Conservation (phyloP, 1,140 invertebrate genomes). For the Drosophila ambigua region DNA sequence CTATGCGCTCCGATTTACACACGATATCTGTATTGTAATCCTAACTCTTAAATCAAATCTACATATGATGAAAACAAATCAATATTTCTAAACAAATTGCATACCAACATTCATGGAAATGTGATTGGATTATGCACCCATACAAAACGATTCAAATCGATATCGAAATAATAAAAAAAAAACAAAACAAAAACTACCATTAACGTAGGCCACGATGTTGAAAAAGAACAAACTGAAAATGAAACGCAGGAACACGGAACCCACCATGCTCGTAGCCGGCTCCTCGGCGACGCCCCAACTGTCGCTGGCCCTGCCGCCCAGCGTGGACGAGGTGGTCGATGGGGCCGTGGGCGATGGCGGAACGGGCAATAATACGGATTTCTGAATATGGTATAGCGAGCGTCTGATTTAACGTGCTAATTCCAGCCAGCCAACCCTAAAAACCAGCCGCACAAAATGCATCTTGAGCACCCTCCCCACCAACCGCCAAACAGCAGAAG, state of each 20-base stretch:
- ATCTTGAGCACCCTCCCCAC: constrained; percentile 29
- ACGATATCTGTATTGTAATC: too few relatives aligned
- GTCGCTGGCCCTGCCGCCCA: constrained; percentile 85
- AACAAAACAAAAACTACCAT: constrained; percentile 24
- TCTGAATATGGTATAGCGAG: constrained; percentile 88
- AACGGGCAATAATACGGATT: constrained; percentile 83
- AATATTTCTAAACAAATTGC: not conserved
- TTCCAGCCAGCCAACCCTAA: constrained; percentile 45
- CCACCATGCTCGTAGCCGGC: constrained; percentile 90
- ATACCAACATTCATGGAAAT: too few relatives aligned
- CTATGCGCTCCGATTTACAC: constrained; percentile 18
- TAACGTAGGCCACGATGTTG: constrained; percentile 91
- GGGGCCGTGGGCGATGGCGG: constrained; percentile 84
- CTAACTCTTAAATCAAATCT: too few relatives aligned
- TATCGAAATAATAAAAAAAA: constrained; percentile 9
- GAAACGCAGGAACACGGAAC: constrained; percentile 96
- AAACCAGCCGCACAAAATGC: constrained; percentile 30
- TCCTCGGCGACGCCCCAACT: constrained; percentile 86
- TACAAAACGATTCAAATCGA: not conserved
- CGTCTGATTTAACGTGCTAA: constrained; percentile 86
- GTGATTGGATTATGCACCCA: too few relatives aligned
- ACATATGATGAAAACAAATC: not conserved
- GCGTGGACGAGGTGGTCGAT: constrained; percentile 79
- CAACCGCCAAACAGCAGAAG: constrained; percentile 9
- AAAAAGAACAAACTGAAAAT: constrained; percentile 97